Evolutionary conservation across 2,113 vertebrate species (phyloP), one percentile per base, ranked within the genome.

Genomic region (Gymnocephalus cernua): DNA sequence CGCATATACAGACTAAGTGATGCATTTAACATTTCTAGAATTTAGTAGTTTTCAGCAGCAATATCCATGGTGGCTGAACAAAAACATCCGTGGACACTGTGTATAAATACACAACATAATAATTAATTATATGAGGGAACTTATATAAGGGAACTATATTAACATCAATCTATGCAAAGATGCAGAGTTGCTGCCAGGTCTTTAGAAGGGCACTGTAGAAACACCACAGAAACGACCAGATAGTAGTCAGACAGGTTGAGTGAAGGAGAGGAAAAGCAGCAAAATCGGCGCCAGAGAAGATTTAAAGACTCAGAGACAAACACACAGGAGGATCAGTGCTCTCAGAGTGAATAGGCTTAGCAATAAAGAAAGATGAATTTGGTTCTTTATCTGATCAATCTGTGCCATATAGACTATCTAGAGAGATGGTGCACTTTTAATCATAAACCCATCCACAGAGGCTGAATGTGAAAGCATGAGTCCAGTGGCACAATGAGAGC

Each of bases 391-490:
- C 91, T 83, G 89, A 87, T 91, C 89, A 78, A 92, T 94, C 85
- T 88, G 68, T 56, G 47, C 71, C 57, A 64, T 74, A 59, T 29
- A 77, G 73, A 86, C 50, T 48, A 81, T 16, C 84, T 88, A 86
- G 87, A 85, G 72, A 80, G 81, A 74, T 65, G 71, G 68, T 88
- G 67, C 80, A 84, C 88, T 89, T 92, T 94, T 95, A 93, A 95
- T 92, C 93, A 93, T 77, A 90, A 89, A 89, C 78, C 72, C 82
- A 89, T 83, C 84, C 71, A 74, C 74, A 74, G 74, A 82, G 86
- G 72, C 51, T 16, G 44, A 54, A 23, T 48, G 77, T 25, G 64
- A 66, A 38, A 35, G 50, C 38, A 75, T 12, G 58, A 53, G 82
- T 67, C 78, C 78, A 71, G 19, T 70, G 72, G 86, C 82, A 76